phyloP scores from a whole-genome alignment of 1,140 invertebrate genomes.

The Zophobas morio region DNA sequence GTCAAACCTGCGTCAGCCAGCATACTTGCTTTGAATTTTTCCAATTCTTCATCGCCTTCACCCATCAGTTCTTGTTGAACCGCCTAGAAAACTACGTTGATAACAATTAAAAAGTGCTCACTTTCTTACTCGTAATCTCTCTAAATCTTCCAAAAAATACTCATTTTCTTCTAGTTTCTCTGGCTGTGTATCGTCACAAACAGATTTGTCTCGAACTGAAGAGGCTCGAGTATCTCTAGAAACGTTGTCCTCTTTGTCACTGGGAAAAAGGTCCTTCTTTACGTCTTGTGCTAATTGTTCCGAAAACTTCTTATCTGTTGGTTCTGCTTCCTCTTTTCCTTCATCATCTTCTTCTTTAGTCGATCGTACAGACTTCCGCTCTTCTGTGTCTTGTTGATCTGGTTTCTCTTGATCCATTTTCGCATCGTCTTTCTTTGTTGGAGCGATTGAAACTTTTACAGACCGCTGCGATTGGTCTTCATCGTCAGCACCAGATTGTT shows the following conservation, averaged over 20 bases:
- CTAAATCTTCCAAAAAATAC: constrained; percentile 56
- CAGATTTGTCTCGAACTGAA: constrained; percentile 47
- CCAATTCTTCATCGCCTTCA: constrained; percentile 59
- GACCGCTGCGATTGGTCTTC: not conserved
- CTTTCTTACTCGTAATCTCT: constrained; percentile 52
- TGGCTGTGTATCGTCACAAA: constrained; percentile 34
- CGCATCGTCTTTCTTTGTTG: not conserved
- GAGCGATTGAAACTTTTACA: not conserved
- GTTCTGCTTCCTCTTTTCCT: constrained; percentile 17
- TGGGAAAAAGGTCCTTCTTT: not conserved
- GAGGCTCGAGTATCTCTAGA: constrained; percentile 8
- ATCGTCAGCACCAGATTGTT: not conserved
- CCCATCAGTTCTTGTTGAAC: constrained; percentile 57
- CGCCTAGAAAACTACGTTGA: constrained; percentile 28
- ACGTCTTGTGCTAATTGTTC: constrained; percentile 25
- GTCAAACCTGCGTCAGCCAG: constrained; percentile 41
- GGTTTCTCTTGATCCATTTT: not conserved
- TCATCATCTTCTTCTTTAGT: constrained; percentile 33
- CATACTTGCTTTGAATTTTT: constrained; percentile 55
- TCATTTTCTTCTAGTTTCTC: constrained; percentile 48
- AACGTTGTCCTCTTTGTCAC: not conserved
- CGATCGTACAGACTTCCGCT: not conserved
- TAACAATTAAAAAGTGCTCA: not conserved
- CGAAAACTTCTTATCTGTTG: not conserved
- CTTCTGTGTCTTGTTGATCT: not conserved